phyloP scores from a whole-genome alignment of 2,113 vertebrate genomes.

The Cynoglossus semilaevis region DNA sequence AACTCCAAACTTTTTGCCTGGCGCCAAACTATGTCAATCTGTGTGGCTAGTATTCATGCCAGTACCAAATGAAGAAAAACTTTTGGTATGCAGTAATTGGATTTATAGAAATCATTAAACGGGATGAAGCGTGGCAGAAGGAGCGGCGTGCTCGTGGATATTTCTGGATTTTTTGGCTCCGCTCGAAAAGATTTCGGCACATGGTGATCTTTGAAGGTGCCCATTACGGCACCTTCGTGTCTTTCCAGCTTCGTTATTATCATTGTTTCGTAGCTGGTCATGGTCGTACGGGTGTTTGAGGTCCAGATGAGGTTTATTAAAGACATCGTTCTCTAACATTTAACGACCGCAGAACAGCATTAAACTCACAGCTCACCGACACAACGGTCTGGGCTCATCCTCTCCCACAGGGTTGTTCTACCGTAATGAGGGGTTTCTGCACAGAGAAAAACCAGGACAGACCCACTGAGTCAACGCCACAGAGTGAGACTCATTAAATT shows the following conservation, averaged over 20 bases:
- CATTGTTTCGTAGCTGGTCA: slow-evolving; percentile 7
- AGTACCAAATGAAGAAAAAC: too few relatives aligned
- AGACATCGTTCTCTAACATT: slow-evolving; percentile 28
- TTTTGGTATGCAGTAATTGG: too few relatives aligned
- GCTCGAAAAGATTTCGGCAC: too few relatives aligned
- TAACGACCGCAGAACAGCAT: slow-evolving; percentile 18
- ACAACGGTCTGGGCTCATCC: slow-evolving; percentile 17
- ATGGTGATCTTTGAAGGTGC: too few relatives aligned
- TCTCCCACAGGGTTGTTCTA: neutral
- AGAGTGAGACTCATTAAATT: slow-evolving; percentile 33
- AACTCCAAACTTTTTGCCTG: too few relatives aligned
- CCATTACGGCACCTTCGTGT: too few relatives aligned
- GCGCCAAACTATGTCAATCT: too few relatives aligned
- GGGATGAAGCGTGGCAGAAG: too few relatives aligned
- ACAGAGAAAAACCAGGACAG: slow-evolving; percentile 22
- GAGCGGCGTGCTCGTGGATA: too few relatives aligned
- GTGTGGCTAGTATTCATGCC: too few relatives aligned
- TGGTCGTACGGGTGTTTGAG: slow-evolving; percentile 10
- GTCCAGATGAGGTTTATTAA: slow-evolving; percentile 18
- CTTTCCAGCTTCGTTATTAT: slow-evolving; percentile 8
- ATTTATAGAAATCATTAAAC: too few relatives aligned
- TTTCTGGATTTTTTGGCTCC: too few relatives aligned
- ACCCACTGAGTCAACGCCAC: slow-evolving; percentile 42
- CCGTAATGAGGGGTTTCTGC: slow-evolving; percentile 37
- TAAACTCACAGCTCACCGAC: slow-evolving; percentile 31